Percentiles rank a stretch among this genome's conserved stretches.
Conservation (phyloP, 2,888 invertebrate species). For the Yponomeuta cagnagella region DNA sequence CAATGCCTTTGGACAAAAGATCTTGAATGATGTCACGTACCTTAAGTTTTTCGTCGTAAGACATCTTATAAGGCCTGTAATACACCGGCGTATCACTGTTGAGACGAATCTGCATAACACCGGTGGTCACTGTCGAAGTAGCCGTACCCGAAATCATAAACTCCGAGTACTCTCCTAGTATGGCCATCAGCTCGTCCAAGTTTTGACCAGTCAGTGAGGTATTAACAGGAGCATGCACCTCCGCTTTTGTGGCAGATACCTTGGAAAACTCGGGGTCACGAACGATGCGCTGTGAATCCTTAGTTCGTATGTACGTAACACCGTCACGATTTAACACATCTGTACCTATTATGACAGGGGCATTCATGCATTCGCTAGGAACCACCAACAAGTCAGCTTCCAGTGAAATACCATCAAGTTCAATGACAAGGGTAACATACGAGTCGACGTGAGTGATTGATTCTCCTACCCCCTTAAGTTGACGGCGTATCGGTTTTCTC, state of each 20-base stretch:
- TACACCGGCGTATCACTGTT: conserved; percentile 16
- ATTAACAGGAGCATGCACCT: conserved; percentile 11
- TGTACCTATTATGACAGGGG: conserved; percentile 25
- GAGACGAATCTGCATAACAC: conserved; percentile 21
- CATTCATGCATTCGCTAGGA: conserved; percentile 19
- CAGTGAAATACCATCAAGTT: conserved; percentile 18
- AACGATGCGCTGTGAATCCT: conserved; percentile 19
- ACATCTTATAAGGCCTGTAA: conserved; percentile 23
- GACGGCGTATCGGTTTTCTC: background rate
- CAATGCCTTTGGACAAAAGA: conserved; percentile 21
- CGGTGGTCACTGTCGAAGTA: conserved; percentile 23
- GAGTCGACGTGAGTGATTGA: background rate
- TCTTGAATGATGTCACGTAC: conserved; percentile 21
- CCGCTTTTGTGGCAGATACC: no score
- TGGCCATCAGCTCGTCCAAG: conserved; percentile 11
- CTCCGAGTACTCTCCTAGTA: conserved; percentile 20
- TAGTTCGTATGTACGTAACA: conserved; percentile 22
- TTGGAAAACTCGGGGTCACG: background rate
- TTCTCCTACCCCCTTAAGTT: background rate
- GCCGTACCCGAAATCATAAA: conserved; percentile 21
- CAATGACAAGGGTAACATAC: conserved; percentile 3
- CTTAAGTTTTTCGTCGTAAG: conserved; percentile 10
- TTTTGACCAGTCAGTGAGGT: conserved; percentile 20
- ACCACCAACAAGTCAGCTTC: conserved; percentile 27
- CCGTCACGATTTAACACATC: conserved; percentile 26